Evolutionary conservation across 2,113 vertebrate species (phyloP).

Genomic region (Rhizomys pruinosus): DNA sequence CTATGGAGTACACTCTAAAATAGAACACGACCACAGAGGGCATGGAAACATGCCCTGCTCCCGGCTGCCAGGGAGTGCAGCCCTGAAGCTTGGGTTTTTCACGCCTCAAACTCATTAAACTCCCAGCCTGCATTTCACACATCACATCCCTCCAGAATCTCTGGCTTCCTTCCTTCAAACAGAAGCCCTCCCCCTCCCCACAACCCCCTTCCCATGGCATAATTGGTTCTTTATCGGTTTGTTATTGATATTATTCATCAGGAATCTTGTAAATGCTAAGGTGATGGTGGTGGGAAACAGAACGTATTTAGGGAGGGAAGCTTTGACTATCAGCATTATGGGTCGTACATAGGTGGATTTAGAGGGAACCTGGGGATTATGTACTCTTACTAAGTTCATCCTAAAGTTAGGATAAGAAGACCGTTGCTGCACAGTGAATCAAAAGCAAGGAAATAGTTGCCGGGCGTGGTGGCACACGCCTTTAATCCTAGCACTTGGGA

Average conservation of each 20-base stretch:
- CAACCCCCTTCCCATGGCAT: slow-evolving; percentile 34
- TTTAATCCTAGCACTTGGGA: too few species aligned
- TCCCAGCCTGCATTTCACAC: slow-evolving; percentile 81
- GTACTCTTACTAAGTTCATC: background rate
- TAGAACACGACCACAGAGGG: slow-evolving; percentile 83
- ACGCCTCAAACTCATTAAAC: slow-evolving; percentile 88
- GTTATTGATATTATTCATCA: slow-evolving; percentile 44
- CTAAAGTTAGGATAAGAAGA: background rate
- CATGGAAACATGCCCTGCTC: slow-evolving; percentile 76
- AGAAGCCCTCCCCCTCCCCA: slow-evolving; percentile 61
- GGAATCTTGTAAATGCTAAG: slow-evolving; percentile 44
- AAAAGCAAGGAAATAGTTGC: background rate
- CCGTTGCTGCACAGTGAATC: too few species aligned
- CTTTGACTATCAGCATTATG: slow-evolving; percentile 23
- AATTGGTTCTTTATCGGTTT: slow-evolving; percentile 46
- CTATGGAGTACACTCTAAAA: slow-evolving; percentile 85
- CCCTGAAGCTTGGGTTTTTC: slow-evolving; percentile 84
- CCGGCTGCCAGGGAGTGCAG: slow-evolving; percentile 84
- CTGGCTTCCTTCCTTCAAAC: slow-evolving; percentile 79
- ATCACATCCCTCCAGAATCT: background rate
- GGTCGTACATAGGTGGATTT: background rate
- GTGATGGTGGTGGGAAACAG: background rate
- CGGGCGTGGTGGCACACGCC: too few species aligned
- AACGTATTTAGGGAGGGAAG: background rate
- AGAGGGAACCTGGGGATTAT: slow-evolving; percentile 18